phyloP scores from a whole-genome alignment of 2,113 vertebrate species.

The Microtus ochrogaster region DNA sequence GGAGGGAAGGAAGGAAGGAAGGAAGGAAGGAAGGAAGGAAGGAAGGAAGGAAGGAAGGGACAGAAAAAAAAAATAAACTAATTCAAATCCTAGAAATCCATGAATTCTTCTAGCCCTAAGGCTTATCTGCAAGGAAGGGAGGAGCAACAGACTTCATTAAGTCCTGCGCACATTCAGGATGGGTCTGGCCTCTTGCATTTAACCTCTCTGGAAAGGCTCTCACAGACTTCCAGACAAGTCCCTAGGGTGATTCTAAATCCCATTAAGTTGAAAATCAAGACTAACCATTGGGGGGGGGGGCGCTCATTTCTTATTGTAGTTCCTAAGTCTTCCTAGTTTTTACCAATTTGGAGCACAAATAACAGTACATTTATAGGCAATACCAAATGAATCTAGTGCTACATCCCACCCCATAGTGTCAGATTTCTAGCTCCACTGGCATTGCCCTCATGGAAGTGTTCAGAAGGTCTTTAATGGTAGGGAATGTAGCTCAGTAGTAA shows the following conservation, averaged over 20 bases:
- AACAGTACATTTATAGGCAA: constrained; percentile 17
- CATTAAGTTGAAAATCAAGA: not conserved
- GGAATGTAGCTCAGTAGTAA: not conserved
- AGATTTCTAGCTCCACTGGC: not conserved
- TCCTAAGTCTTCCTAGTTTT: not conserved
- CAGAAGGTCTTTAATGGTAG: not conserved
- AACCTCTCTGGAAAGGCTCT: not conserved
- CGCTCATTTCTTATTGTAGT: not conserved
- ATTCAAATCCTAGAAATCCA: not conserved
- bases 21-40: no score
- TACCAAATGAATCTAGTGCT: not conserved
- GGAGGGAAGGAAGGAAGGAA: no score
- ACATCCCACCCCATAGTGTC: not conserved
- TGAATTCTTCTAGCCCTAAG: not conserved
- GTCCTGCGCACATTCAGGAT: not conserved
- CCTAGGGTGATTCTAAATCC: constrained; percentile 14
- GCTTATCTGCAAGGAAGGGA: not conserved
- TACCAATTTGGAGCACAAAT: not conserved
- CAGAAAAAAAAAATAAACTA: not conserved
- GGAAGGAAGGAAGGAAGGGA: fast-evolving
- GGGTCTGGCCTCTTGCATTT: not conserved
- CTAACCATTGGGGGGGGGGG: not conserved
- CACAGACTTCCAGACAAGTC: not conserved
- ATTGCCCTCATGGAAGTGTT: not conserved
- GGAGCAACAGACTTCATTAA: not conserved